Evolutionary conservation across 2,113 vertebrate genomes (phyloP).

Genomic region (Phocoena phocoena): DNA sequence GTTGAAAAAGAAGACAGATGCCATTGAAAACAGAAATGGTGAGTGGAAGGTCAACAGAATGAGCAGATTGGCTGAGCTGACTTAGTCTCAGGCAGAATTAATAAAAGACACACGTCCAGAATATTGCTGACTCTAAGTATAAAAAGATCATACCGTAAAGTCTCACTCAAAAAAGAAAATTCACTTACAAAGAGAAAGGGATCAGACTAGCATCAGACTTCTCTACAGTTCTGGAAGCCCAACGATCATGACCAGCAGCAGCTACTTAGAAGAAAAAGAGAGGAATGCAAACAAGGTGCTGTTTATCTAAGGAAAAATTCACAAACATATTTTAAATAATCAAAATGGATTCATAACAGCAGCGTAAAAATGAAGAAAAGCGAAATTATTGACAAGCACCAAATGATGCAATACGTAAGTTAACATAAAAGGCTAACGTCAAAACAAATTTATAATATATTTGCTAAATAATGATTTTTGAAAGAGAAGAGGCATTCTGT

Average conservation of each 20-base stretch:
- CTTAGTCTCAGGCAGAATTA: not conserved
- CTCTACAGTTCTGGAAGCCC: not conserved
- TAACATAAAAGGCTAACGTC: not conserved
- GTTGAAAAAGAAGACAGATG: not conserved
- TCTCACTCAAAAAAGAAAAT: not conserved
- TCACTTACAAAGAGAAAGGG: not conserved
- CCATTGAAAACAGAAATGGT: not conserved
- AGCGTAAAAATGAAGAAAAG: not conserved
- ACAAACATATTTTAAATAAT: not conserved
- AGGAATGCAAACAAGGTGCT: not conserved
- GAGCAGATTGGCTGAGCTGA: not conserved
- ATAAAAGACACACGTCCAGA: not conserved
- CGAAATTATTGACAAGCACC: not conserved
- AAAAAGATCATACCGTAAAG: not conserved
- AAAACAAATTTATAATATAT: not conserved
- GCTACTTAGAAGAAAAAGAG: not conserved
- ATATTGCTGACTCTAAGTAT: not conserved
- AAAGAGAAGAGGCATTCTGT: not conserved
- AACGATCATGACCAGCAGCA: not conserved
- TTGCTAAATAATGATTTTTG: not conserved
- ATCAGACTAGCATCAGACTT: not conserved
- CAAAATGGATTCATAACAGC: not conserved
- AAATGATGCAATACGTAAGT: not conserved
- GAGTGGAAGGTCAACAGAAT: not conserved
- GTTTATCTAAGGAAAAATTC: not conserved